Conservation (phyloP, 2,888 invertebrate genomes). For the Eulithis testata region DNA sequence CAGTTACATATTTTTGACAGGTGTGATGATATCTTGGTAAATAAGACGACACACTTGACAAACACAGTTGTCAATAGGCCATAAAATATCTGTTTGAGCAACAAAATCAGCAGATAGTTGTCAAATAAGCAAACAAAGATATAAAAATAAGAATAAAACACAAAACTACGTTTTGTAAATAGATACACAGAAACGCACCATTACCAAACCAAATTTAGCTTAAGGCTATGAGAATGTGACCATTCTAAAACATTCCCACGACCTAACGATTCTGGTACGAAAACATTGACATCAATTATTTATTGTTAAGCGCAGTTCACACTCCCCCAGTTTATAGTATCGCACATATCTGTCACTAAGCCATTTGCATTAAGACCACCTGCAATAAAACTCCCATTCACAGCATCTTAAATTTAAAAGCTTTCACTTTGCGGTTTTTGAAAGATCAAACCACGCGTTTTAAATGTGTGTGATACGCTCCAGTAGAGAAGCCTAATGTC, state of each 20-base stretch:
- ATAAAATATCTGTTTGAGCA: too few relatives aligned
- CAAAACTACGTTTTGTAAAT: too few relatives aligned
- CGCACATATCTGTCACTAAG: conserved; percentile 35
- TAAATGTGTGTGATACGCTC: conserved; percentile 65
- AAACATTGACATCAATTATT: conserved; percentile 17
- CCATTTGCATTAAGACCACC: conserved; percentile 47
- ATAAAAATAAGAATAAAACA: too few relatives aligned
- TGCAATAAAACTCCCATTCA: conserved; percentile 47
- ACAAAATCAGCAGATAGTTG: too few relatives aligned
- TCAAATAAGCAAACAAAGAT: too few relatives aligned
- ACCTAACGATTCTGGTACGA: conserved; percentile 3
- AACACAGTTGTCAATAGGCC: too few relatives aligned
- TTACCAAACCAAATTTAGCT: too few relatives aligned
- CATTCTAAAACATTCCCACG: not conserved
- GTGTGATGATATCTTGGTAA: conserved; percentile 22
- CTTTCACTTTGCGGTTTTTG: conserved; percentile 69
- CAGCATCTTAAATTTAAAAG: conserved; percentile 39
- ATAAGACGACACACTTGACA: not conserved
- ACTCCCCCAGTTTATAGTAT: conserved; percentile 34
- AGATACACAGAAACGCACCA: too few relatives aligned
- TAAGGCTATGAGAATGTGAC: too few relatives aligned
- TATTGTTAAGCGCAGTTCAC: conserved; percentile 27
- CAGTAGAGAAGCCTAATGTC: conserved; percentile 55
- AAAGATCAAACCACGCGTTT: conserved; percentile 64
- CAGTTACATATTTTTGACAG: conserved; percentile 25